These are phyloP conservation scores for Papilio helenus DNA, from an alignment of 1,140 invertebrate species.

Conservation along the genomic window DNA sequence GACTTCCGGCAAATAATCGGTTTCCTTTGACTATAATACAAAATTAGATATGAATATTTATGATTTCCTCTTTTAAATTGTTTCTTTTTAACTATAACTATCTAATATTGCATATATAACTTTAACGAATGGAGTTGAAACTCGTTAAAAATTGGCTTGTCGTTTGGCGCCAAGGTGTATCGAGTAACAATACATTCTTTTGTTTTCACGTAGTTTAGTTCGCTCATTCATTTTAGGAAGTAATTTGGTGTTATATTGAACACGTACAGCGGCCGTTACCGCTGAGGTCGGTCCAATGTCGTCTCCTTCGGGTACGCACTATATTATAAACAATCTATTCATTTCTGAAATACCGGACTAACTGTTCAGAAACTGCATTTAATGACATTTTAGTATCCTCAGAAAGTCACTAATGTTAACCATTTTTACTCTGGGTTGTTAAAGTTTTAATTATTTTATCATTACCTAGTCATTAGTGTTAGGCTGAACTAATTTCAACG, in stretches of 20 bases:
- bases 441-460: too few species aligned
- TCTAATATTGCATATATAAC: neutral
- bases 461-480: too few species aligned
- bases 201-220: conserved; percentile 38
- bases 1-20: neutral
- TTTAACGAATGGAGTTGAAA: neutral
- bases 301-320: conserved; percentile 35
- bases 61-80: neutral
- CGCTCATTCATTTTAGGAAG: conserved; percentile 63
- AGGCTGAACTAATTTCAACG: too few species aligned
- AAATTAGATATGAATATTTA: neutral
- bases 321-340: conserved; percentile 20
- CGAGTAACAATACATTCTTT: conserved; percentile 30
- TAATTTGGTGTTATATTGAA: conserved; percentile 71
- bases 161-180: conserved; percentile 27
- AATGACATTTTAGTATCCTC: neutral
- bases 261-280: conserved; percentile 69
- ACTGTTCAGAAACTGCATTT: neutral
- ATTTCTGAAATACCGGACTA: neutral
- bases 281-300: conserved; percentile 70
- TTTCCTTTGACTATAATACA: neutral
- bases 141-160: conserved; percentile 21
- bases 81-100: neutral
- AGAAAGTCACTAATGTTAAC: neutral
- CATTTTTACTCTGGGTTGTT: neutral